These are phyloP conservation scores for Thomomys bottae DNA, from an alignment of 2,113 vertebrate species.

Conservation along the genomic window DNA sequence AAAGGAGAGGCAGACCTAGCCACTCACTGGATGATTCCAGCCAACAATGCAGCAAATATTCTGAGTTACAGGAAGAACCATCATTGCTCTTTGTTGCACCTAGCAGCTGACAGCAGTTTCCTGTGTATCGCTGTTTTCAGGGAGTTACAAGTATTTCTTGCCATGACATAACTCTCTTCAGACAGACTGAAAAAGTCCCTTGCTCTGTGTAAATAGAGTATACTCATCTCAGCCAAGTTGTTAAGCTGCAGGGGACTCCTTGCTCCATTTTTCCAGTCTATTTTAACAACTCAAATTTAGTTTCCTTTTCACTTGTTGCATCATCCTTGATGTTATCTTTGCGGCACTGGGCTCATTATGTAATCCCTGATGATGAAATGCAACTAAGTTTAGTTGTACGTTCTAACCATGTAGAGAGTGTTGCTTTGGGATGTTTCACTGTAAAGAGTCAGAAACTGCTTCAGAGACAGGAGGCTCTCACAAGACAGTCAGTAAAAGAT, in stretches of 20 bases:
- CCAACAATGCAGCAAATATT: not conserved
- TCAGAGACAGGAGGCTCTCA: not conserved
- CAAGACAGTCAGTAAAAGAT: not conserved
- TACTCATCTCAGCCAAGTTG: not conserved
- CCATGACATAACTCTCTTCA: not conserved
- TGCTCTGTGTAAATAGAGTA: not conserved
- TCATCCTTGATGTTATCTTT: constrained; percentile 32
- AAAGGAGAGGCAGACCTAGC: not conserved
- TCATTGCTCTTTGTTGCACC: no score
- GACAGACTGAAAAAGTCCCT: not conserved
- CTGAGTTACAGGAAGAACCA: not conserved
- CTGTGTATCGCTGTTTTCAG: not conserved
- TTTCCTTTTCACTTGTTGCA: constrained; percentile 65
- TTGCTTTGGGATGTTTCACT: constrained; percentile 51
- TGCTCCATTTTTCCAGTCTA: not conserved
- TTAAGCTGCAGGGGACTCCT: not conserved
- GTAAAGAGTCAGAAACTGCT: constrained; percentile 3
- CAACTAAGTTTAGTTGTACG: not conserved
- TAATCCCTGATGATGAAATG: constrained; percentile 43
- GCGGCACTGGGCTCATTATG: accelerated
- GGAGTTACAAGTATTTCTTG: not conserved
- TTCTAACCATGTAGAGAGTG: not conserved
- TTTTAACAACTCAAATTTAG: not conserved
- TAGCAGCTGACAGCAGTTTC: no score
- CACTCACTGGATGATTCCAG: not conserved